A percentile compares a stretch with the other conserved stretches of the same genome.
Conservation (phyloP, 2,888 invertebrate species). For the Sabatieria punctata region DNA sequence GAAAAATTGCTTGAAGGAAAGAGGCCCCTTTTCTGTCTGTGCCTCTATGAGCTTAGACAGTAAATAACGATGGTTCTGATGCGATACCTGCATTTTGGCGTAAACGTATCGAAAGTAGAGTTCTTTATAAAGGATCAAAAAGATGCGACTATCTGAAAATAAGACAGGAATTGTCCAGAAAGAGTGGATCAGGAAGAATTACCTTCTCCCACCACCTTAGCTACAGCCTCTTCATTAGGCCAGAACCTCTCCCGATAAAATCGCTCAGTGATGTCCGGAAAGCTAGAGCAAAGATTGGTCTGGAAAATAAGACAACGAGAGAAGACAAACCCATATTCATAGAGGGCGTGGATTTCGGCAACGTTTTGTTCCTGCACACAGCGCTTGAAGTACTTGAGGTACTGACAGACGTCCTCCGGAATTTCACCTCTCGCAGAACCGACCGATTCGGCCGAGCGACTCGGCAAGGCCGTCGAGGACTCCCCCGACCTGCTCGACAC, state of each 20-base stretch:
- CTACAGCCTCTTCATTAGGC: conserved; percentile 76
- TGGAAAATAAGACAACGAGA: background rate
- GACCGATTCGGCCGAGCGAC: too few species aligned
- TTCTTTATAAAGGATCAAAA: conserved; percentile 89
- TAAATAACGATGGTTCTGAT: background rate
- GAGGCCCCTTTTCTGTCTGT: too few species aligned
- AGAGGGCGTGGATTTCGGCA: conserved; percentile 78
- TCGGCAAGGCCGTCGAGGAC: too few species aligned
- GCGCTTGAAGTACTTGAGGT: conserved; percentile 67
- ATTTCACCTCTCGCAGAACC: too few species aligned
- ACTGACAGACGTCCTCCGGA: too few species aligned
- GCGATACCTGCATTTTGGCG: conserved; percentile 51
- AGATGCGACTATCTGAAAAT: conserved; percentile 46
- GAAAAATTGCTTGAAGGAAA: too few species aligned
- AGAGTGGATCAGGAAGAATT: conserved; percentile 11
- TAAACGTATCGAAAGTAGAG: conserved; percentile 93
- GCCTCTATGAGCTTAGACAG: too few species aligned
- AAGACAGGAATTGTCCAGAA: conserved; percentile 3
- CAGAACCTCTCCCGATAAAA: conserved; percentile 84
- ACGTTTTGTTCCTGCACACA: conserved; percentile 72
- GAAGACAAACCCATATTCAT: conserved; percentile 55
- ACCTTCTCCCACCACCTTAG: conserved; percentile 41
- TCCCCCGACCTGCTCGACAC: too few species aligned
- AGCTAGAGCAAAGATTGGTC: conserved; percentile 36
- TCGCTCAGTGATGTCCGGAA: conserved; percentile 84